A percentile compares a stretch with the other conserved stretches of the same genome.
Evolutionary conservation across 1,140 invertebrate genomes (phyloP).

Genomic region (Dendroctonus ponderosae): DNA sequence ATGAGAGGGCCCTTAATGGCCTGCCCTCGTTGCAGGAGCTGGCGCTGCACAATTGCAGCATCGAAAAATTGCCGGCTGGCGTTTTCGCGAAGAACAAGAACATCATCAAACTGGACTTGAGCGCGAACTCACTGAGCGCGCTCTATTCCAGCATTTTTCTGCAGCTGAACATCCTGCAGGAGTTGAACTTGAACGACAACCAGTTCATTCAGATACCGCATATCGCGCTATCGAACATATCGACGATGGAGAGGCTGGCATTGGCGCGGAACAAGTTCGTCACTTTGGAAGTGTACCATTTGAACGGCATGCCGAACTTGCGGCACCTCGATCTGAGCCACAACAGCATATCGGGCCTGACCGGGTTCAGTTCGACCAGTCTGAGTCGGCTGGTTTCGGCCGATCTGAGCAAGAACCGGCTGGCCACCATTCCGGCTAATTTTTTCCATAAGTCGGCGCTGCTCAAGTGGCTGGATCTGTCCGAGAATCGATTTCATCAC

Average conservation of each 20-base stretch:
- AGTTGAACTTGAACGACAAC: slow-evolving; percentile 72
- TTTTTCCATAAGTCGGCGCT: slow-evolving; percentile 73
- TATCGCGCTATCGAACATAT: slow-evolving; percentile 69
- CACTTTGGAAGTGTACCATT: slow-evolving; percentile 72
- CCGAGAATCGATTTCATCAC: slow-evolving; percentile 76
- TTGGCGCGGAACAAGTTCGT: slow-evolving; percentile 70
- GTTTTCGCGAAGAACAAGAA: slow-evolving; percentile 75
- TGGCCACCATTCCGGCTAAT: slow-evolving; percentile 76
- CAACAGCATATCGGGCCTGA: slow-evolving; percentile 73
- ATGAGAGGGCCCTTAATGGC: slow-evolving; percentile 67
- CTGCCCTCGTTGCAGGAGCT: slow-evolving; percentile 73
- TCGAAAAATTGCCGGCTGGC: slow-evolving; percentile 63
- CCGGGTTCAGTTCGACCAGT: slow-evolving; percentile 73
- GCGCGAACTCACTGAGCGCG: slow-evolving; percentile 63
- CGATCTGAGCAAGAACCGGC: slow-evolving; percentile 71
- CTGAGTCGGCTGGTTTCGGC: slow-evolving; percentile 68
- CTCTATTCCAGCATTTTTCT: slow-evolving; percentile 68
- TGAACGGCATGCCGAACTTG: slow-evolving; percentile 70
- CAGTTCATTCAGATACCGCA: slow-evolving; percentile 73
- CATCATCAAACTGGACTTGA: slow-evolving; percentile 68
- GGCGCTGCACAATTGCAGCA: slow-evolving; percentile 65
- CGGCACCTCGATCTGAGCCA: slow-evolving; percentile 70
- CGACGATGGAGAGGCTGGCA: slow-evolving; percentile 70
- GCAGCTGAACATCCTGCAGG: slow-evolving; percentile 68
- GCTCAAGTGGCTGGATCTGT: slow-evolving; percentile 74